Base-by-base conservation (phyloP, 2,113 vertebrate genomes). In the Cricetomys ansorgei region DNA sequence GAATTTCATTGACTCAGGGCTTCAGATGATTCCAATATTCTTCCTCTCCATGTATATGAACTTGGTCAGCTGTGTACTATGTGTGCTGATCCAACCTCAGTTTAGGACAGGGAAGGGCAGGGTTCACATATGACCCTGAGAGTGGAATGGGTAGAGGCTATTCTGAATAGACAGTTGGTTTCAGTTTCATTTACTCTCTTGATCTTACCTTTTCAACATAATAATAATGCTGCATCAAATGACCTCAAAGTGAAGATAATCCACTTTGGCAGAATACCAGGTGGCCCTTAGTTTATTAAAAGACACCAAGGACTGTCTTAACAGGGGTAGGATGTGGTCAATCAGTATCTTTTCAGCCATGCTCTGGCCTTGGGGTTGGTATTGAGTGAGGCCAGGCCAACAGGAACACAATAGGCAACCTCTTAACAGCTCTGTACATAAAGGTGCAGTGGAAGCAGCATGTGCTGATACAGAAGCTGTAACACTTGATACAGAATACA, bases 101-200 rank as follows among this genome's bases (percentile, higher is more conserved):
- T 2, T 37, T 45, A 72, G n/a, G 8, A 69, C 7, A 27, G 21
- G 8, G 67, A 62, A 69, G 11, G 23, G 45, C 50, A 73, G 37
- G 43, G 43, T 23, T 4, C 0, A 19, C 43, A 7, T 29, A n/a
- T 1, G n/a, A 23, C 8, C n/a, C 50, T 4, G 4, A 19, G n/a
- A 31, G 16, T 9, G 10, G 10, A 13, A 65, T 40, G 10, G 31
- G 17, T 70, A 37, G 16, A n/a, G 37, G 62, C 27, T 62, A 50
- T 65, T 80, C 37, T 80, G 45, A 23, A 53, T 4, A 57, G 5
- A 45, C 3, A n/a, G 5, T 6, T 69, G 13, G 1, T 7, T 9
- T n/a, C n/a, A n/a, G n/a, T n/a, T n/a, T 25, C 16, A 13, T 9
- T 79, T 75, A 34, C 59, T 11, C 19, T 69, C 27, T 81, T 37